Base-by-base conservation (phyloP, 2,113 vertebrate genomes). In the Canis aureus region DNA sequence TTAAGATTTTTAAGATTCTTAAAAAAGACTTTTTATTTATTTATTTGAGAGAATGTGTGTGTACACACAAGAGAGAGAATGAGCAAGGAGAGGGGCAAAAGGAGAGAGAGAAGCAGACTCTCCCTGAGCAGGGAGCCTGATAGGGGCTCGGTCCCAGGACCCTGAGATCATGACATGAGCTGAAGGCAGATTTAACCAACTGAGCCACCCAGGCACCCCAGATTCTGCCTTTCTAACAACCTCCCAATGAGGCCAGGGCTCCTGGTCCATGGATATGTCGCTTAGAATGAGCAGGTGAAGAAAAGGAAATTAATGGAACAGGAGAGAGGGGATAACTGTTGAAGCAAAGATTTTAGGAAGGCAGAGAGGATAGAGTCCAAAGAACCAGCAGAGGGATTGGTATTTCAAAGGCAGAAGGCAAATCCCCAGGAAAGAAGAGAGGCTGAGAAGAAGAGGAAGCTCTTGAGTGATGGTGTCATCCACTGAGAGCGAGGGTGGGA, bases 401-500 rank as follows among this genome's bases (percentile, higher is more conserved):
- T 5, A 29, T 95, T 66, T 82, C 79, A 55, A 82, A 93, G 84
- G 69, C 84, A 92, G 57, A 55, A 62, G 43, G 67, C 79, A 83
- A 67, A 22, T 57, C 87, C 43, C 38, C 53, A 78, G 94, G 84
- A 91, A 69, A 73, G 66, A 64, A 95, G 91, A 90, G 88, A 32
- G 59, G 43, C 51, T 60, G 69, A 78, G 76, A 71, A 71, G 88
- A 80, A 55, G 81, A 87, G 88, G 84, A 80, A 49, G 38, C 10
- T 55, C 71, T 91, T 59, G 8, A 79, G 43, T 76, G 19, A 12
- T 35, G 15, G 25, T 38, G 15, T 93, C 32, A 38, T 82, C 35
- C 8, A 38, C 32, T 12, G 87, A 79, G 55, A 76, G 60, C 2
- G 69, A 82, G 53, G 87, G 73, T 29, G 86, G 90, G 80, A 74